phyloP scores from a whole-genome alignment of 1,140 invertebrate genomes.

The roundworm (Caenorhabditis elegans) region DNA sequence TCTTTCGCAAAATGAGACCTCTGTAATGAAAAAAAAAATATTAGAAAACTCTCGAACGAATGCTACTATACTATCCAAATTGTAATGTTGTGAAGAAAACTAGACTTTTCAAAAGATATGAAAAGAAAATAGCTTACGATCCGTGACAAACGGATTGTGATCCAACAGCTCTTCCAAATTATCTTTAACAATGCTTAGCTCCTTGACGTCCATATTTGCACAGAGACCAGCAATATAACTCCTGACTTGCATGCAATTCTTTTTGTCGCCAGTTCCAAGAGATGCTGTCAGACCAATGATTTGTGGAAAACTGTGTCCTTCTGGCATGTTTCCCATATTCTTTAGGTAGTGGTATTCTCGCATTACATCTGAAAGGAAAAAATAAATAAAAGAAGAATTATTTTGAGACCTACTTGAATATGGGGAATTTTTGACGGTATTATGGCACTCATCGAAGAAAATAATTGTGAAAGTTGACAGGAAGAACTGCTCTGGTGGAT shows the following conservation, averaged over 20 bases:
- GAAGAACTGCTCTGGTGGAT: neutral
- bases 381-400: neutral
- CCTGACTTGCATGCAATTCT: conserved; percentile 11
- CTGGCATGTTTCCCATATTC: neutral
- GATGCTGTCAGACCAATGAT: conserved; percentile 68
- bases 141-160: neutral
- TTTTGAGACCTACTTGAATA: conserved; percentile 56
- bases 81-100: too few species aligned
- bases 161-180: neutral
- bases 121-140: neutral
- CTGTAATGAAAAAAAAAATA: too few species aligned
- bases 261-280: conserved; percentile 66
- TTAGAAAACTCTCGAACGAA: too few species aligned
- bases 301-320: conserved; percentile 47
- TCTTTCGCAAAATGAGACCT: too few species aligned
- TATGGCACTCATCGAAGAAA: conserved; percentile 67
- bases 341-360: conserved; percentile 18
- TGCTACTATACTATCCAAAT: too few species aligned
- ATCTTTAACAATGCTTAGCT: neutral
- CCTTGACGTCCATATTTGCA: conserved; percentile 44
- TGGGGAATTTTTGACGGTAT: conserved; percentile 64
- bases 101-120: too few species aligned
- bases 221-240: conserved; percentile 39
- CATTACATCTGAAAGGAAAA: conserved; percentile 40
- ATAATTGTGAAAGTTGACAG: conserved; percentile 46